Base-by-base conservation (phyloP, 2,797 vertebrate genomes). In the Notolepis coatsorum region DNA sequence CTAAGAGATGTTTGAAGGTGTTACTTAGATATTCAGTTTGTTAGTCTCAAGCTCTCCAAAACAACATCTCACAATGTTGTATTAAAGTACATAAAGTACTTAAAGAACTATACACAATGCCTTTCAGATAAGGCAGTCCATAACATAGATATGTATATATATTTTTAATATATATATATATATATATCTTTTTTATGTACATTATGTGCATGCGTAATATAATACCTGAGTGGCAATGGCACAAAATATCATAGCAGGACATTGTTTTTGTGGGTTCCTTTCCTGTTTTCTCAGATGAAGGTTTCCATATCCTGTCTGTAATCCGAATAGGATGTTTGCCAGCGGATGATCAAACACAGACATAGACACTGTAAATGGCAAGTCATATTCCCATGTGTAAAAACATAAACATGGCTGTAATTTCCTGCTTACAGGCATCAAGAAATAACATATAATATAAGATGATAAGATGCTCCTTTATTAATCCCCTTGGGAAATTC, bases 361-460 rank as follows among this genome's bases (percentile, higher is more conserved):
- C 38, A 18, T 2, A 39, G 12, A 31, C 17, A 12, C 30, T 24
- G 52, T 63, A 5, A 33, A 30, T 20, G 41, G 43, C n/a, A 17
- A 47, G 60, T 49, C 42, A 37, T 58, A 57, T 64, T 13, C 48
- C 55, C 63, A 55, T 6, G 6, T 47, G 68, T 65, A 43, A 79
- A 80, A 80, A 80, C 57, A 76, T 59, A 75, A 87, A 76, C 71
- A 71, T 28, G 17, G 24, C 54, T 56, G 68, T 86, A 45, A 85
- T 85, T 77, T 89, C 78, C 81, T 82, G 75, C 66, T 60, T 65
- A 47, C 42, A 39, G 60, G 38, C 64, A 75, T 73, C 53, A 73
- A 74, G 57, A 73, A 75, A 75, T 51, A 80, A 79, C 62, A 68
- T 71, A n/a, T n/a, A n/a, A n/a, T n/a, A n/a, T n/a, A n/a, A n/a